phyloP scores from a whole-genome alignment of 2,797 vertebrate species.

The Cyprinodon diabolis region DNA sequence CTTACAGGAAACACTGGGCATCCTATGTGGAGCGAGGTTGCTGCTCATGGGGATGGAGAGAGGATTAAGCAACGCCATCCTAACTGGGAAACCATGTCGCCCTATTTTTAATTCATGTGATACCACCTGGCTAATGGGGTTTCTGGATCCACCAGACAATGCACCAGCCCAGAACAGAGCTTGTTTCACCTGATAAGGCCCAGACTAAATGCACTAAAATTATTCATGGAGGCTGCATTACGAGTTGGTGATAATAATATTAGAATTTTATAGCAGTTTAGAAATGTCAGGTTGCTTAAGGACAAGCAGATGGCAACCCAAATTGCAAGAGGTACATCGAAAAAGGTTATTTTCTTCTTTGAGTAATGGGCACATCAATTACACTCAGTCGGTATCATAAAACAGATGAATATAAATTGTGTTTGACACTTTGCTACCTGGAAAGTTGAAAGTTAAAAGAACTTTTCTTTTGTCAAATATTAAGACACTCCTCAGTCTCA shows the following conservation, averaged over 20 bases:
- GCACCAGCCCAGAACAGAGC: slow-evolving; percentile 71
- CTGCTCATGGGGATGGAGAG: not conserved
- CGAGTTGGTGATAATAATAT: slow-evolving; percentile 72
- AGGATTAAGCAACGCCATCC: slow-evolving; percentile 58
- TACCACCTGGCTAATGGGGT: slow-evolving; percentile 96
- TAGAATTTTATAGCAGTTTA: slow-evolving; percentile 72
- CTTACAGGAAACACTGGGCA: slow-evolving; percentile 61
- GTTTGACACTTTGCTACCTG: not conserved
- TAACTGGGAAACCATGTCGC: slow-evolving; percentile 93
- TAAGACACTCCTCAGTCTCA: slow-evolving; percentile 35
- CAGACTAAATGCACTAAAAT: slow-evolving; percentile 73
- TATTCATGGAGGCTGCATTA: slow-evolving; percentile 80
- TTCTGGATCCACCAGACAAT: slow-evolving; percentile 86
- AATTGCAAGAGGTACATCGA: slow-evolving; percentile 41
- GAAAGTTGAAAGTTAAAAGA: slow-evolving; percentile 11
- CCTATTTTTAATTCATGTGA: slow-evolving; percentile 97
- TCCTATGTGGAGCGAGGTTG: slow-evolving; percentile 19
- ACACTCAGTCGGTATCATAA: not conserved
- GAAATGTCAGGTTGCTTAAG: slow-evolving; percentile 74
- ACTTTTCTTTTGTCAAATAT: slow-evolving; percentile 46
- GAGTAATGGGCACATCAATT: slow-evolving; percentile 1
- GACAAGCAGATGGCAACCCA: slow-evolving; percentile 48
- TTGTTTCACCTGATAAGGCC: slow-evolving; percentile 75
- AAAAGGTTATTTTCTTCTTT: slow-evolving; percentile 2
- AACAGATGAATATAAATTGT: not conserved